These are phyloP conservation scores for Plumapathes pennacea DNA, from an alignment of 92 coral and sea anemone genomes.

Conservation along the genomic window DNA sequence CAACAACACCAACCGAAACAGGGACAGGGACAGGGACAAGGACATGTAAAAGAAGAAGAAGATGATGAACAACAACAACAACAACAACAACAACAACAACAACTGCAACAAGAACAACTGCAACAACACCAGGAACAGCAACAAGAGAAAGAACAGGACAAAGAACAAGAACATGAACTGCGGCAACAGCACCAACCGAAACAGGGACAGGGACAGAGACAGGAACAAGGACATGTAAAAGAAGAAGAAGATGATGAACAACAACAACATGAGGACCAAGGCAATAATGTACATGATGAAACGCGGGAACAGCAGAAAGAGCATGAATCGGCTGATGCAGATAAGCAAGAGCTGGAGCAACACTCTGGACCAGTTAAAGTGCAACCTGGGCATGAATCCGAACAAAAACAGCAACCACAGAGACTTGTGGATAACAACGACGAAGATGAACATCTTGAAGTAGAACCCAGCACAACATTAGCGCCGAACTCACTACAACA, in stretches of 20 bases:
- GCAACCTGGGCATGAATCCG: too few relatives aligned
- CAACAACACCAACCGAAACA: neutral
- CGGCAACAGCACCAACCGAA: neutral
- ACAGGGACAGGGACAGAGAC: neutral
- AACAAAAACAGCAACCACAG: too few relatives aligned
- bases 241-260: neutral
- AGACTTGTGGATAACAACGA: too few relatives aligned
- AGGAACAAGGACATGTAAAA: neutral
- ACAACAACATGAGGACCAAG: neutral
- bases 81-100: neutral
- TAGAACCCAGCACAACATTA: too few relatives aligned
- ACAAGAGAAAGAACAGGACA: neutral
- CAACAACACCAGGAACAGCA: neutral
- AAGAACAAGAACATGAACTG: neutral
- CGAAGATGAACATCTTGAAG: too few relatives aligned
- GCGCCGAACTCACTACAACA: too few relatives aligned
- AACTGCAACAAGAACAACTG: neutral
- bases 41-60: neutral
- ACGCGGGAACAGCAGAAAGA: too few relatives aligned
- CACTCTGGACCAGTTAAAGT: too few relatives aligned
- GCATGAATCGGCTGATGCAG: too few relatives aligned
- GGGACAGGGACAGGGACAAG: neutral
- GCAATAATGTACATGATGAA: too few relatives aligned
- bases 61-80: neutral
- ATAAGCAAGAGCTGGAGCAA: too few relatives aligned